Evolutionary conservation across 2,113 vertebrate genomes (phyloP), one percentile per base, ranked within the genome.

Genomic region (Marmota monax): DNA sequence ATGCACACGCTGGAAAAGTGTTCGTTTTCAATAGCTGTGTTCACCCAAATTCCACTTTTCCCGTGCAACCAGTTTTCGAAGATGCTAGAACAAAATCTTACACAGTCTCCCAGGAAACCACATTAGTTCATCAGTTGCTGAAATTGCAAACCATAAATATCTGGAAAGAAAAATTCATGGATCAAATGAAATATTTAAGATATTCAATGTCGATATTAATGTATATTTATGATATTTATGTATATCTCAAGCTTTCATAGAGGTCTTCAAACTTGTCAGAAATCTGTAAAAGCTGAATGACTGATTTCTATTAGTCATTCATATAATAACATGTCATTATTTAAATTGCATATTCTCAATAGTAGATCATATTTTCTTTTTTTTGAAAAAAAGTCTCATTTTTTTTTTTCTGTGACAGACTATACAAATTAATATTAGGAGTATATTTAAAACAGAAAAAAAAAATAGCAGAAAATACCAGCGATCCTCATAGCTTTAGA

Each of bases 191-290:
- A 90, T 25, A 2, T 0, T 51, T 63, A 10, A 25, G 48, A 42
- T 37, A 13, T n/a, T 39, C 11, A 27, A 1, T 22, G 34, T 37
- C 13, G 13, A 16, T 76, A 53, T 4, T 1, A 0, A 67, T 14
- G 3, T 23, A 82, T 23, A 2, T 0, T 39, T 27, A 32, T 32
- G 34, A n/a, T 32, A 22, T 42, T 34, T 14, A 22, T 22, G 22
- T 53, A 9, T 4, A 8, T 63, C 61, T 4, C 37, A n/a, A 29
- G 56, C 14, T 25, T n/a, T 42, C 7, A 0, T 51, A 7, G 10
- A 7, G 23, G 6, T 3, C 32, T n/a, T 9, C 67, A 83, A 84
- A 37, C 2, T 23, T 63, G 23, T 37, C n/a, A 16, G 51, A 13
- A 51, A 51, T 23, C 48, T 2, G 11, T 83, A 5, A 32, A 63